Conservation (phyloP, 35 echinoderm and acorn worm species). For the Acanthaster planci region DNA sequence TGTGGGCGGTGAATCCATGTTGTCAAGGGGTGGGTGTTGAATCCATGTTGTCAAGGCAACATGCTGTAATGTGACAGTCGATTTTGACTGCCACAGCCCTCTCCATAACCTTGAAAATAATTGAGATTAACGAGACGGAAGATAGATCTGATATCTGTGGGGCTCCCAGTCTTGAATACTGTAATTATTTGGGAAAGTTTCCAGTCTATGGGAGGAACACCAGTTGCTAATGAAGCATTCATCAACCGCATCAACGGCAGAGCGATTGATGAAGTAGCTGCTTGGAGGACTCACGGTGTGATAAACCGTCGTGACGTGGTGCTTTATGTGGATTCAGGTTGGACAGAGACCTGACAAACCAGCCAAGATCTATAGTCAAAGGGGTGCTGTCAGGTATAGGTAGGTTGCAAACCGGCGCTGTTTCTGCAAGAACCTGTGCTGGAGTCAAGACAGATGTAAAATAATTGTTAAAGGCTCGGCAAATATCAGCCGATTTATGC, state of each 20-base stretch:
- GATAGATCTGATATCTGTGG: slow-evolving; percentile 16
- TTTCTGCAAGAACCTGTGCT: neutral
- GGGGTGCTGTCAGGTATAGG: too few species aligned
- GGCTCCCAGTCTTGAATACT: slow-evolving; percentile 33
- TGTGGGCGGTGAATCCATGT: neutral
- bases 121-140: neutral
- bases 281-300: slow-evolving; percentile 6
- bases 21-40: too few species aligned
- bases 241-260: neutral
- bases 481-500: neutral
- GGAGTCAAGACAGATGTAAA: neutral
- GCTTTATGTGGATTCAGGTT: neutral
- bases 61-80: neutral
- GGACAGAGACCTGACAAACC: neutral
- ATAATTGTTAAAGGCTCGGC: neutral
- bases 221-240: neutral
- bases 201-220: slow-evolving; percentile 27
- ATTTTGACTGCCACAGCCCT: slow-evolving; percentile 28
- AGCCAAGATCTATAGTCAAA: neutral
- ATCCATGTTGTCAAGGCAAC: neutral
- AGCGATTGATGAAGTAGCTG: neutral
- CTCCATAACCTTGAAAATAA: slow-evolving; percentile 47
- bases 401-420: too few species aligned
- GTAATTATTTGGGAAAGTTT: slow-evolving; percentile 9
- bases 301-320: slow-evolving; percentile 22